Evolutionary conservation across 2,113 vertebrate species (phyloP).

Genomic region (Galeopterus variegatus): DNA sequence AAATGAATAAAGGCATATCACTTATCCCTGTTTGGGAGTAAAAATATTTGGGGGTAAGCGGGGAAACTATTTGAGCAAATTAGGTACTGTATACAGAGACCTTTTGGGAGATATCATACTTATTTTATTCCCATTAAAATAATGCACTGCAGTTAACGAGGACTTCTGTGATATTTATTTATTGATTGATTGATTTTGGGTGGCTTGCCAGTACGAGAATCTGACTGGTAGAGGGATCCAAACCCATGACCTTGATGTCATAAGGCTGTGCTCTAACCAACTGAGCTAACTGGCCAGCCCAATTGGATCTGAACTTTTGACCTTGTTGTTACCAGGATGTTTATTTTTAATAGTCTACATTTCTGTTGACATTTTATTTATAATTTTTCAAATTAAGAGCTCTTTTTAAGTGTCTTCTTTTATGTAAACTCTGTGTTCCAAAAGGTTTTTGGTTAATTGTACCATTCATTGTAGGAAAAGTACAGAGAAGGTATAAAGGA

Average conservation of each 20-base stretch:
- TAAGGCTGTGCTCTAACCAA: too few relatives aligned
- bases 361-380: conserved; percentile 22
- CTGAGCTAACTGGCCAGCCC: too few relatives aligned
- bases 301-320: too few relatives aligned
- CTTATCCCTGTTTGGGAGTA: background rate
- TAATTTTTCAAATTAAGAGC: conserved; percentile 9
- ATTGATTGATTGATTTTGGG: too few relatives aligned
- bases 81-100: background rate
- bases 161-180: background rate
- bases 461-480: background rate
- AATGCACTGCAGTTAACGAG: background rate
- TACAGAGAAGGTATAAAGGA: background rate
- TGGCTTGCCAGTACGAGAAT: too few relatives aligned
- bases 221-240: too few relatives aligned
- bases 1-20: background rate
- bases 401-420: background rate
- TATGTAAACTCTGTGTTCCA: conserved; percentile 17
- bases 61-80: conserved; percentile 23
- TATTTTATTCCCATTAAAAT: conserved; percentile 20
- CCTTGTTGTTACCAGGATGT: background rate
- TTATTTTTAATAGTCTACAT: conserved; percentile 20
- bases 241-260: too few relatives aligned
- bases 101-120: conserved; percentile 12
- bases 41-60: background rate
- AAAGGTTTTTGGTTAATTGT: conserved; percentile 26